Base-by-base conservation (phyloP, 2,113 vertebrate species). In the Dicaeum eximium region DNA sequence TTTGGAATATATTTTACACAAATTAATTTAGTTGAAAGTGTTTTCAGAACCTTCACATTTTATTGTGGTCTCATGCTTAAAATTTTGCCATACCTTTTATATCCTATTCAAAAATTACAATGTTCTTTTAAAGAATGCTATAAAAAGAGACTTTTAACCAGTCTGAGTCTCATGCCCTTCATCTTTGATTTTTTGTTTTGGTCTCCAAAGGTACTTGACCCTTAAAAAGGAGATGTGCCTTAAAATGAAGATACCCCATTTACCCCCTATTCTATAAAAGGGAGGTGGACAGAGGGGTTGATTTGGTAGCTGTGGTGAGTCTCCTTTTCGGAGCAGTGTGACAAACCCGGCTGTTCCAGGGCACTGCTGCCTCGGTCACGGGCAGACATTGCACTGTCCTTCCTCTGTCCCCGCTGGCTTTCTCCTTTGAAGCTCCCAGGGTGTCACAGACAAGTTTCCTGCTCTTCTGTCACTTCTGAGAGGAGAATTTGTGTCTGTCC, bases 321-420 rank as follows among this genome's bases (percentile, higher is more conserved):
- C 56, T 78, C 7, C 20, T 47, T 54, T 64, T 81, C 1, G 3
- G 70, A 86, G 69, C 42, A 48, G 35, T 10, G 2, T 72, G 82
- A 74, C 65, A 62, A 60, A 57, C 27, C 4, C 16, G 47, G 37
- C 72, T 72, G 83, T 54, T 61, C 28, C 50, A 45, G 35, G 44
- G 56, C 47, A 44, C 3, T 0, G 2, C 9, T 62, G 24, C 53
- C 19, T 79, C 60, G 0, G 0, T 71, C 66, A 28, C 5, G 0
- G 65, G 48, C 58, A 19, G 66, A 10, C 14, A 6, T 15, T 37
- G 61, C 42, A 4, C 53, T 65, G 23, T 47, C 56, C 42, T 95
- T 92, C 54, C 44, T 25, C 40, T 96, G 57, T 91, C 40, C 65
- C 50, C 53, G 21, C 33, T 83, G 69, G 11, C 48, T 54, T 62